Base-by-base conservation (phyloP, 2,888 invertebrate species). In the Nymphalis c-album region DNA sequence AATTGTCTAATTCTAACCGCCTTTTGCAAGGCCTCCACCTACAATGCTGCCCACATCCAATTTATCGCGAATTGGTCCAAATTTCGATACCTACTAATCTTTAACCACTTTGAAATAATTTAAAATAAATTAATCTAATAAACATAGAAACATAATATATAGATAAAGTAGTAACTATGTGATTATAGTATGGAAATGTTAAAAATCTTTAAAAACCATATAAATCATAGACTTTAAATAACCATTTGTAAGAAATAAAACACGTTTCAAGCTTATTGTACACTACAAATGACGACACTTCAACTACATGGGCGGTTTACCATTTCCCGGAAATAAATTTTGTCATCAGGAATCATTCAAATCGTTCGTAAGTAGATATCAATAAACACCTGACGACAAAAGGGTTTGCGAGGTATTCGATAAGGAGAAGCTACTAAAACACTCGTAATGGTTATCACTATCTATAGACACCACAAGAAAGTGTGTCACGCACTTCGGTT, bases 1-100 rank as follows among this genome's bases (percentile, higher is more conserved):
- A 84, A 82, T 85, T 82, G 82, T 81, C 82, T 83, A 83, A 82
- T 76, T 75, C 81, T 84, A 88, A 90, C 88, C 83, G 89, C 79
- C 87, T 83, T 83, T 85, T 75, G 80, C 85, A 80, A 87, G 91
- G 89, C 86, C 88, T 86, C 91, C 91, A 82, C 91, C 91, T 92
- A 91, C 91, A 79, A 73, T 69, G 77, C 91, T 85, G 78, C 91
- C 91, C 91, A 92, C 91, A 88, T 87, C 82, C 91, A 92, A 91
- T 91, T 85, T 75, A 76, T 75, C 76, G 80, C 80, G 82, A 87
- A 87, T 85, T 90, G 86, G 82, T 80, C 84, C 79, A 80, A 88
- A 88, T 85, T 80, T 74, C 63, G 64, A 63, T 70, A 67, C 66
- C 63, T 48, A 60, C 61, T 58, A 65, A 47, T 59, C 50, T 61